Percentiles rank a stretch among this genome's conserved stretches.
These are phyloP conservation scores for Novumbra hubbsi DNA, from an alignment of 2,797 vertebrate species.

Conservation along the genomic window DNA sequence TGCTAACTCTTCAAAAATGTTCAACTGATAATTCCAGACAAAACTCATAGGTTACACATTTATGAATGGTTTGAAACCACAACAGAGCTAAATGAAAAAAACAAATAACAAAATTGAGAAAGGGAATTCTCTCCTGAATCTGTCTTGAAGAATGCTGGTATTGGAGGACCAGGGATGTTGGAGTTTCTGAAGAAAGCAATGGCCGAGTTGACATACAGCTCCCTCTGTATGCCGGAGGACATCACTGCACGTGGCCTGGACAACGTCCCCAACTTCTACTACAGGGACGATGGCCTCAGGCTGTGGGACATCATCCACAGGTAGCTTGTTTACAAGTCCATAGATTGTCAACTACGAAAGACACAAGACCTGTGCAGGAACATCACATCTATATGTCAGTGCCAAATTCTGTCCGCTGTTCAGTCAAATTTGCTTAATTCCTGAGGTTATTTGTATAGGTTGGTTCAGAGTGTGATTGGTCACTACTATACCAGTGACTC, in stretches of 20 bases:
- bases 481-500: constrained; percentile 13
- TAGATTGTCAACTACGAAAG: too few relatives aligned
- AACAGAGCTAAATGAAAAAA: too few relatives aligned
- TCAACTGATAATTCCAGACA: too few relatives aligned
- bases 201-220: neutral
- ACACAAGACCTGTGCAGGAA: too few relatives aligned
- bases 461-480: constrained; percentile 9
- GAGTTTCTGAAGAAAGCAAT: too few relatives aligned
- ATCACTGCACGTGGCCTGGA: constrained; percentile 24
- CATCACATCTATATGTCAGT: neutral
- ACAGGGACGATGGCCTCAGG: constrained; percentile 33
- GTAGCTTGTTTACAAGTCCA: neutral
- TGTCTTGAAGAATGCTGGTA: too few relatives aligned
- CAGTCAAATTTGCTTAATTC: neutral
- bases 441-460: constrained; percentile 4
- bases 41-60: too few relatives aligned
- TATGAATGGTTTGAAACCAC: too few relatives aligned
- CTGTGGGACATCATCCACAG: constrained; percentile 27
- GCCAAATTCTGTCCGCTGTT: neutral
- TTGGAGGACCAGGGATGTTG: too few relatives aligned
- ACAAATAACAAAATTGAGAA: too few relatives aligned
- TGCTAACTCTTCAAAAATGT: too few relatives aligned
- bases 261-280: constrained; percentile 25
- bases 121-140: too few relatives aligned
- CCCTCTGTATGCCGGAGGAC: constrained; percentile 22